A percentile compares a stretch with the other conserved stretches of the same genome.
Evolutionary conservation across 2,888 invertebrate genomes (phyloP).

Genomic region (Acanthosepion lycidas): DNA sequence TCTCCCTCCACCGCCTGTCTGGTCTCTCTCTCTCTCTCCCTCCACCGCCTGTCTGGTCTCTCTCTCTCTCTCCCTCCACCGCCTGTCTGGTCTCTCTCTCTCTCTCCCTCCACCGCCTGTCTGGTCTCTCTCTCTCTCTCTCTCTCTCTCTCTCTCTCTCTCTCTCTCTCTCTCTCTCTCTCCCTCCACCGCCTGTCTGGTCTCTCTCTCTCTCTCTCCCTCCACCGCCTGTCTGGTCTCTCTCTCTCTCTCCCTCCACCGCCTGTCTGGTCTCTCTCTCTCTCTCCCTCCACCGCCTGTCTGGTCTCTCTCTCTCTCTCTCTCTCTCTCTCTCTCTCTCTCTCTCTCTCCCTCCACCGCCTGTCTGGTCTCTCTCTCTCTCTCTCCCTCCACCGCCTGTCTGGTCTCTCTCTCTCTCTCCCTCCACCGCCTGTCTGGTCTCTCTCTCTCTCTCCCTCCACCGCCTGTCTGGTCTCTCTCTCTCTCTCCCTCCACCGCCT

Average conservation of each 20-base stretch:
- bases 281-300: background rate
- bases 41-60: background rate
- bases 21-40: background rate
- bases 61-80: too few relatives aligned
- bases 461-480: background rate
- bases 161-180: background rate
- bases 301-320: background rate
- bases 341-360: background rate
- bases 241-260: too few relatives aligned
- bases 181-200: too few relatives aligned
- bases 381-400: background rate
- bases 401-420: background rate
- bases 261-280: too few relatives aligned
- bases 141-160: conserved; percentile 36
- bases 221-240: too few relatives aligned
- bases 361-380: too few relatives aligned
- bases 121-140: background rate
- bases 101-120: background rate
- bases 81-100: conserved; percentile 35
- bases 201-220: too few relatives aligned
- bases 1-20: too few relatives aligned
- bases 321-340: background rate
- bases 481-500: background rate
- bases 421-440: too few relatives aligned
- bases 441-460: background rate